A percentile compares a stretch with the other conserved stretches of the same genome.
Evolutionary conservation across 2,113 vertebrate species (phyloP).

Genomic region (Prunella fulvescens): DNA sequence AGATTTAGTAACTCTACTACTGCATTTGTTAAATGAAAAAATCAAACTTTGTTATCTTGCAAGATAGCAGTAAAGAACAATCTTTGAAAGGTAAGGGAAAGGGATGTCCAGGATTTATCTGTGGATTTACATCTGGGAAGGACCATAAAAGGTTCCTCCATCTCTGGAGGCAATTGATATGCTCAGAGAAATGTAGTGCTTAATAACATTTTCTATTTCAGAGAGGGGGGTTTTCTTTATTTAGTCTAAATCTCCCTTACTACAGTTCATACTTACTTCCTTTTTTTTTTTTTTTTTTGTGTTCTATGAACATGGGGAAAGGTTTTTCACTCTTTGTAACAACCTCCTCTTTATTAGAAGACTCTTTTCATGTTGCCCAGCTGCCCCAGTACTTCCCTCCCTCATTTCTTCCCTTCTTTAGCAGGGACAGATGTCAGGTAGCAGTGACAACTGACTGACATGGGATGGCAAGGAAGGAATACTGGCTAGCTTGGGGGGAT

Average conservation of each 20-base stretch:
- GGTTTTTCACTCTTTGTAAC: not conserved
- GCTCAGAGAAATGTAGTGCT: not conserved
- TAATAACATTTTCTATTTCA: not conserved
- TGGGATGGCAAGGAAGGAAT: not conserved
- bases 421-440: rapidly evolving
- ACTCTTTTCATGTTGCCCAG: not conserved
- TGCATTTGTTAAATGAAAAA: slow-evolving; percentile 24
- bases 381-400: not conserved
- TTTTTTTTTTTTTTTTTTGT: not conserved
- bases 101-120: not conserved
- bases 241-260: not conserved
- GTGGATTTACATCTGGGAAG: not conserved
- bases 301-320: not conserved
- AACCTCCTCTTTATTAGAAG: not conserved
- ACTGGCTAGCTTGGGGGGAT: not conserved
- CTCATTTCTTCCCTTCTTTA: not conserved
- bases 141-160: not conserved
- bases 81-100: not conserved
- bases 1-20: not conserved
- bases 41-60: slow-evolving; percentile 8
- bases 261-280: not conserved
- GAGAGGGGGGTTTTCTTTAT: not conserved
- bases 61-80: not conserved
- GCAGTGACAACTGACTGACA: not conserved
- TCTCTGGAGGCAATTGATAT: not conserved